phyloP scores from a whole-genome alignment of 2,113 vertebrate species.

The Lates calcarifer region DNA sequence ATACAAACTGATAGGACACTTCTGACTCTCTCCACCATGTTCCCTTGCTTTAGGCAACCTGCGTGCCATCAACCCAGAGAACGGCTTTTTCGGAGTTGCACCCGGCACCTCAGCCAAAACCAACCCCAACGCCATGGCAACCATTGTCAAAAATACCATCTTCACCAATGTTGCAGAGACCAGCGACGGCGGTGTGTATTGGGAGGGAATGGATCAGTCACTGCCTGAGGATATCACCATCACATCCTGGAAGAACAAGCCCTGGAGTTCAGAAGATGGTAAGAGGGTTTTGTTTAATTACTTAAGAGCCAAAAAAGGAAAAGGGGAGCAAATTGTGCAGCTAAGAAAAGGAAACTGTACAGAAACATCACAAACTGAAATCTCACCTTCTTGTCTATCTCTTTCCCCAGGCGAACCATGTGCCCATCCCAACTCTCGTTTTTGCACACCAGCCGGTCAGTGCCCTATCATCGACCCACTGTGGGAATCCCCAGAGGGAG shows the following conservation, averaged over 20 bases:
- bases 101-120: constrained; percentile 96
- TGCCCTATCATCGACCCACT: constrained; percentile 95
- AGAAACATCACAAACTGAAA: not conserved
- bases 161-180: constrained; percentile 98
- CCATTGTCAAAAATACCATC: constrained; percentile 92
- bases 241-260: constrained; percentile 93
- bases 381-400: not conserved
- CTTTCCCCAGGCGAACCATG: constrained; percentile 87
- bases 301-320: too few relatives aligned
- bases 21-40: not conserved
- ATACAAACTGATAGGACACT: not conserved
- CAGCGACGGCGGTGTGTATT: constrained; percentile 93
- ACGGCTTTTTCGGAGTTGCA: constrained; percentile 97
- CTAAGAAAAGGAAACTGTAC: not conserved
- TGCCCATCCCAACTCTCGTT: constrained; percentile 97
- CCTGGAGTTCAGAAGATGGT: constrained; percentile 90
- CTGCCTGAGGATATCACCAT: constrained; percentile 85
- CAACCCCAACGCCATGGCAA: constrained; percentile 96
- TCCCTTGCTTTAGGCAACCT: constrained; percentile 87
- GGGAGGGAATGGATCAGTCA: constrained; percentile 93
- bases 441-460: constrained; percentile 94
- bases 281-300: too few relatives aligned
- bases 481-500: constrained; percentile 94
- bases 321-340: too few relatives aligned
- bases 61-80: constrained; percentile 98